Evolutionary conservation across 2,113 vertebrate genomes (phyloP).

Genomic region (Dipodomys spectabilis): DNA sequence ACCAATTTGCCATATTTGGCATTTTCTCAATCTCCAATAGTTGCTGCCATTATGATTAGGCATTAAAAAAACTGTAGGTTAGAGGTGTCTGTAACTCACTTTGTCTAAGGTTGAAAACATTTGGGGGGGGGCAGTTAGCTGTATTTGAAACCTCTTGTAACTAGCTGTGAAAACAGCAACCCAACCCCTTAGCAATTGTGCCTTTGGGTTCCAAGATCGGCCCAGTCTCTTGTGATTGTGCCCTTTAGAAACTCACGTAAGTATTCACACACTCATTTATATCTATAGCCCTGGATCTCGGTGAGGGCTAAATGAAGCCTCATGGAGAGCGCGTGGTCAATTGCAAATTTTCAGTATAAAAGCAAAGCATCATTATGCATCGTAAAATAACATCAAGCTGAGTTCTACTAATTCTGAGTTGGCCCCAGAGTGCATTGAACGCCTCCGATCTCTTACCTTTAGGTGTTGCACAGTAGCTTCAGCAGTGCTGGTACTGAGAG

Average conservation of each 20-base stretch:
- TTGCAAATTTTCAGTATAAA: background rate
- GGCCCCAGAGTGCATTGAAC: too few relatives aligned
- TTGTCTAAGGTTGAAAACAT: background rate
- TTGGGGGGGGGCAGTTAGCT: background rate
- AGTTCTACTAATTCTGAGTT: background rate
- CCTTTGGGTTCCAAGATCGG: background rate
- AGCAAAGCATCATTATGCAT: background rate
- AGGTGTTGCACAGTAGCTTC: fast-evolving
- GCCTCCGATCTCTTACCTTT: background rate
- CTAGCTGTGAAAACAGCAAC: background rate
- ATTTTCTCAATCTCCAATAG: too few relatives aligned
- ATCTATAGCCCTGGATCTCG: background rate
- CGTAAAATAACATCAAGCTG: background rate
- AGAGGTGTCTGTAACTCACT: background rate
- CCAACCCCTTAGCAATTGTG: background rate
- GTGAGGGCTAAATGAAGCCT: background rate
- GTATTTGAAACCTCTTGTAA: background rate
- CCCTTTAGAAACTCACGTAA: background rate
- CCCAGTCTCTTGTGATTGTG: background rate
- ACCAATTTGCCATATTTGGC: background rate
- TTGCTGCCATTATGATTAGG: background rate
- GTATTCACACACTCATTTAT: background rate
- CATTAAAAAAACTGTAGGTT: background rate
- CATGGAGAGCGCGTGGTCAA: background rate
- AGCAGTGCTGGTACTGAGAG: background rate